These are phyloP conservation scores for Drosophila jambulina DNA, from an alignment of 1,140 invertebrate genomes.

Conservation along the genomic window DNA sequence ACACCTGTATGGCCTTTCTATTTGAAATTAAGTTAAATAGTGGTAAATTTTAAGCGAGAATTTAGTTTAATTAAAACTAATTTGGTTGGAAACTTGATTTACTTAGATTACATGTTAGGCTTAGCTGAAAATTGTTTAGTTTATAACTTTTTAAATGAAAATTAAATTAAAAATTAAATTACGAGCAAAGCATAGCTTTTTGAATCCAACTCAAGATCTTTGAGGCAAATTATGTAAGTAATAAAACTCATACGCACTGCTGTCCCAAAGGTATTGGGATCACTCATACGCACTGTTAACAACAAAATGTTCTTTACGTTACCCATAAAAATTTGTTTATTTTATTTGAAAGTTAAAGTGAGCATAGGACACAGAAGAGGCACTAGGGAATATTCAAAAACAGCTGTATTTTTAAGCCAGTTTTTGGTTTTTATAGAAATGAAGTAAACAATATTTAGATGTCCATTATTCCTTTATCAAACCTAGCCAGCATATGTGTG, in stretches of 20 bases:
- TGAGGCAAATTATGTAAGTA: neutral
- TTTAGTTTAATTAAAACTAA: neutral
- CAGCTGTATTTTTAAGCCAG: neutral
- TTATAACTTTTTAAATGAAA: neutral
- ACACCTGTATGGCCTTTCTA: too few relatives aligned
- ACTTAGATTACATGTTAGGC: too few relatives aligned
- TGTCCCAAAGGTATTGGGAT: neutral
- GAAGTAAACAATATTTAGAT: neutral
- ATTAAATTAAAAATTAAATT: neutral
- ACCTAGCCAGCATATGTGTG: constrained; percentile 14
- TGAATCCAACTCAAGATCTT: neutral
- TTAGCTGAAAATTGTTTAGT: neutral
- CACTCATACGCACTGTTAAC: neutral
- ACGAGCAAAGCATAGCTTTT: neutral
- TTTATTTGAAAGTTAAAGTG: neutral
- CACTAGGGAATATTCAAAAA: too few relatives aligned
- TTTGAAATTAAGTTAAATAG: neutral
- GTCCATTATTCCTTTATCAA: constrained; percentile 13
- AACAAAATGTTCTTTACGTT: neutral
- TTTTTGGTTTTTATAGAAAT: neutral
- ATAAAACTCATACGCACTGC: neutral
- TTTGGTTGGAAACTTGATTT: neutral
- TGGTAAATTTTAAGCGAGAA: too few relatives aligned
- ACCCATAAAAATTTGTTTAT: too few relatives aligned
- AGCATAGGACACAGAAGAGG: neutral